phyloP scores from a whole-genome alignment of 1,140 invertebrate species.

The Andrena cerasifolii region DNA sequence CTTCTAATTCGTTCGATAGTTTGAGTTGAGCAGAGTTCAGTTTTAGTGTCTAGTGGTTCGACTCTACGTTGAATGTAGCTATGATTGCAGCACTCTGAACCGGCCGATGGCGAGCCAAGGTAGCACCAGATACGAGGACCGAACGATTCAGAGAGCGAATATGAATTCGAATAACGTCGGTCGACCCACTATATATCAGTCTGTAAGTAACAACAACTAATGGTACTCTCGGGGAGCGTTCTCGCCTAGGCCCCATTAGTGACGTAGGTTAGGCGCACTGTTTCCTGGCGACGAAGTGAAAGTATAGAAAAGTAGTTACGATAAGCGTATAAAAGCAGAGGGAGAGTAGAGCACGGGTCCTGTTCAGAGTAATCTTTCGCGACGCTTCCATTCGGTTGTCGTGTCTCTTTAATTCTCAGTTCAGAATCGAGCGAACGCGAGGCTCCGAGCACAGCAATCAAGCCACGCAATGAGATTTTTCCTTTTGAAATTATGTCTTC shows the following conservation, averaged over 20 bases:
- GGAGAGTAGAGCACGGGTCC: neutral
- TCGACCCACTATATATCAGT: slow-evolving; percentile 77
- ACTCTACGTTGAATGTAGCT: slow-evolving; percentile 76
- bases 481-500: slow-evolving; percentile 9
- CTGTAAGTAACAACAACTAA: slow-evolving; percentile 77
- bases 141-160: slow-evolving; percentile 90
- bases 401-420: slow-evolving; percentile 22
- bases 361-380: neutral
- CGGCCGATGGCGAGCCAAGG: slow-evolving; percentile 97
- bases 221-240: slow-evolving; percentile 27
- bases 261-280: neutral
- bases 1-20: slow-evolving; percentile 9
- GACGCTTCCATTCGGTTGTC: neutral
- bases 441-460: neutral
- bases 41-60: slow-evolving; percentile 17
- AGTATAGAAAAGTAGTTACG: neutral
- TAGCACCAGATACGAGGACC: slow-evolving; percentile 95
- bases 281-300: neutral
- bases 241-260: neutral
- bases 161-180: slow-evolving; percentile 83
- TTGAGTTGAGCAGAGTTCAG: slow-evolving; percentile 69
- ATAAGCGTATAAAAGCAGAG: neutral
- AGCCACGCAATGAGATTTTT: neutral
- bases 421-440: neutral
- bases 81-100: slow-evolving; percentile 91